Conservation (phyloP, 1,140 invertebrate species). For the Zaprionus kolodkinae region DNA sequence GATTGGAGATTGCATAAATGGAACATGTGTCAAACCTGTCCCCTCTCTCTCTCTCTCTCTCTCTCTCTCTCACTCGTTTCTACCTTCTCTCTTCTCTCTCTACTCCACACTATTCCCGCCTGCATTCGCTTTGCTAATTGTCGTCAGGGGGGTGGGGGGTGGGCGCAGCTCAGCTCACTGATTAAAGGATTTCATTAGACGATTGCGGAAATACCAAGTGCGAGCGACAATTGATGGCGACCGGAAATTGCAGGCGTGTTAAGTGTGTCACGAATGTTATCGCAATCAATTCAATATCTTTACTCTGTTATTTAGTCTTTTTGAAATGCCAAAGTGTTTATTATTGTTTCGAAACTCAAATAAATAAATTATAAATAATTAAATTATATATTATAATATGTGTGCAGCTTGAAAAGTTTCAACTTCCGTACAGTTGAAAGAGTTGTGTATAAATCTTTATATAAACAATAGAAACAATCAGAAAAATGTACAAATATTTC, state of each 20-base stretch:
- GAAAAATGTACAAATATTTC: too few species aligned
- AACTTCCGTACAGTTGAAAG: too few species aligned
- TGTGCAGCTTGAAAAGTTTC: too few species aligned
- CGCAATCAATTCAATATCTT: background rate
- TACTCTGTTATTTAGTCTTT: background rate
- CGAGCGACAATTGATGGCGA: slow-evolving; percentile 18
- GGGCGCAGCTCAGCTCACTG: slow-evolving; percentile 3
- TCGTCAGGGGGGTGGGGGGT: slow-evolving; percentile 16
- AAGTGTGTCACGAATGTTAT: background rate
- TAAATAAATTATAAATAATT: too few species aligned
- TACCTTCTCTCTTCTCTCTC: background rate
- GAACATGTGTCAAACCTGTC: slow-evolving; percentile 54
- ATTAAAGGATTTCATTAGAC: slow-evolving; percentile 66
- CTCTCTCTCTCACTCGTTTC: background rate
- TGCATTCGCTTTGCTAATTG: slow-evolving; percentile 27
- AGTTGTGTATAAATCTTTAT: too few species aligned
- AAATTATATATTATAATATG: too few species aligned
- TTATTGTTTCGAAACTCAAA: too few species aligned
- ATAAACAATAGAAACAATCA: too few species aligned
- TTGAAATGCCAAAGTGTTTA: too few species aligned
- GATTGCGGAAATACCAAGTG: slow-evolving; percentile 33
- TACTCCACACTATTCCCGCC: slow-evolving; percentile 2
- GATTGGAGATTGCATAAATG: slow-evolving; percentile 67
- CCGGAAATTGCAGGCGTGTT: slow-evolving; percentile 25
- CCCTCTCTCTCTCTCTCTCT: background rate